These are phyloP conservation scores for Lepus europaeus DNA, from an alignment of 2,113 vertebrate species.

Conservation along the genomic window DNA sequence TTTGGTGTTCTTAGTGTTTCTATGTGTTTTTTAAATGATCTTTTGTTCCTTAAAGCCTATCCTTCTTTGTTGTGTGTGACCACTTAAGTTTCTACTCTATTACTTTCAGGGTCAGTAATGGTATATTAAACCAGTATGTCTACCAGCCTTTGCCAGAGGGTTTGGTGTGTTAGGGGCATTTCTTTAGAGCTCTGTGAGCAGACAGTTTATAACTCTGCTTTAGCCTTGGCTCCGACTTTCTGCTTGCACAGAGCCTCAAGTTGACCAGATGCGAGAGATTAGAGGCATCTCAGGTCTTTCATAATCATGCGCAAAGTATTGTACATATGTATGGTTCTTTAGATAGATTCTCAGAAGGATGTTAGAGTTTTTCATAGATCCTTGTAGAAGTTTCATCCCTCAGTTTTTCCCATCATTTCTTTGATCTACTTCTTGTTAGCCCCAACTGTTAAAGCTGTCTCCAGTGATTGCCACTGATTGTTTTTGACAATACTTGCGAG, in stretches of 20 bases:
- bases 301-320: not conserved
- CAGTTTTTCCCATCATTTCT: not conserved
- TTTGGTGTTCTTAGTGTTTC: not conserved
- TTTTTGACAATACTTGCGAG: not conserved
- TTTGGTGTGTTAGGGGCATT: not conserved
- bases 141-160: not conserved
- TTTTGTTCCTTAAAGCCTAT: not conserved
- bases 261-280: not conserved
- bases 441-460: not conserved
- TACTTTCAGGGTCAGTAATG: not conserved
- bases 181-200: not conserved
- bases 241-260: not conserved
- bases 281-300: not conserved
- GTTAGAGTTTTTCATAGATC: not conserved
- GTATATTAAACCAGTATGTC: not conserved
- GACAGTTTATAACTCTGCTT: not conserved
- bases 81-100: not conserved
- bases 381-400: not conserved
- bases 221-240: not conserved
- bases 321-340: not conserved
- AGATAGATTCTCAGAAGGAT: not conserved
- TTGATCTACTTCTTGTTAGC: not conserved
- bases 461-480: not conserved
- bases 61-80: conserved; percentile 5
- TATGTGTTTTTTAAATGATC: not conserved